phyloP scores from a whole-genome alignment of 2,113 vertebrate species.

The Etheostoma cragini region DNA sequence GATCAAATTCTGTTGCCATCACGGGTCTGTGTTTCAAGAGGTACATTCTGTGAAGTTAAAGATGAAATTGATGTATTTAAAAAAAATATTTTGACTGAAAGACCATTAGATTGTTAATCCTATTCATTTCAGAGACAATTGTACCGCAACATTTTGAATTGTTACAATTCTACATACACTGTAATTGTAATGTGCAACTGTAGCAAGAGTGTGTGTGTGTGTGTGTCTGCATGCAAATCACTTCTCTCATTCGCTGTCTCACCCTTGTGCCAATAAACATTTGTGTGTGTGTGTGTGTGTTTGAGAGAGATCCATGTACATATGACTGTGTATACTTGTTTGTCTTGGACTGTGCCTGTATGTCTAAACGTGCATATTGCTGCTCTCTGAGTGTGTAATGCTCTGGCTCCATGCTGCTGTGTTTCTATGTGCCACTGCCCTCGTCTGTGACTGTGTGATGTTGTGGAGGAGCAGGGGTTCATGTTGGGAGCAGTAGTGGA shows the following conservation, averaged over 20 bases:
- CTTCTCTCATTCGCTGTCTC: slow-evolving; percentile 9
- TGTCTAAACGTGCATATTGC: slow-evolving; percentile 55
- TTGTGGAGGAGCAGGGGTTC: slow-evolving; percentile 64
- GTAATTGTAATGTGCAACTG: neutral
- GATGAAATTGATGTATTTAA: no score
- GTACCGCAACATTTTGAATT: no score
- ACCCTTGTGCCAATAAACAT: slow-evolving; percentile 28
- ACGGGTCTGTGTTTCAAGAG: no score
- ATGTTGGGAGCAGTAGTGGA: slow-evolving; percentile 70
- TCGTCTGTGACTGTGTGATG: slow-evolving; percentile 56
- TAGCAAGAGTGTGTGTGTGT: slow-evolving; percentile 14
- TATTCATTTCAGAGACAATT: no score
- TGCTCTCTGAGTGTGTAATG: slow-evolving; percentile 15
- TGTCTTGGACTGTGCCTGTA: slow-evolving; percentile 41
- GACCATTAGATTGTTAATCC: no score
- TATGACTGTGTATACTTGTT: slow-evolving; percentile 47
- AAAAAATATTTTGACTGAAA: no score
- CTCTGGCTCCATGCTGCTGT: slow-evolving; percentile 16
- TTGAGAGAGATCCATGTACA: slow-evolving; percentile 30
- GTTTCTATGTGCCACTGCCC: neutral
- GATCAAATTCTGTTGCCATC: no score
- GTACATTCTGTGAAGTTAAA: no score
- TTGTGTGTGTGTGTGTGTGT: slow-evolving; percentile 16
- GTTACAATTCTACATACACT: no score
- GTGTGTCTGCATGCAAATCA: slow-evolving; percentile 7